phyloP scores from a whole-genome alignment of 2,113 vertebrate species.

The Fregetta grallaria region DNA sequence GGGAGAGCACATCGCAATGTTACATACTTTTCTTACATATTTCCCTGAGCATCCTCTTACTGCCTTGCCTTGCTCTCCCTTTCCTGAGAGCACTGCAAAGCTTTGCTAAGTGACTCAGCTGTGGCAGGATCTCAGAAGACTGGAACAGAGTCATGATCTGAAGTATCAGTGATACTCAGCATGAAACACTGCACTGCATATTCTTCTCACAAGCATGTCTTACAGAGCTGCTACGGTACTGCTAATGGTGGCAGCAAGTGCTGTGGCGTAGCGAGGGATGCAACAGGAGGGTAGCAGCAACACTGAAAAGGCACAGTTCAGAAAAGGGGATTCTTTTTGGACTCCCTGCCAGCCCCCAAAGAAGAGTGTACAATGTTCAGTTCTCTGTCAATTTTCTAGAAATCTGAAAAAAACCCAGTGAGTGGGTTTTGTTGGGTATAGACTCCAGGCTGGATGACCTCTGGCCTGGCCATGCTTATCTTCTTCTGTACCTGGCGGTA shows the following conservation, averaged over 20 bases:
- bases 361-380: not conserved
- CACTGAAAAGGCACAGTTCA: not conserved
- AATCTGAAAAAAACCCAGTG: not conserved
- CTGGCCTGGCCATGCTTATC: not conserved
- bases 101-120: not conserved
- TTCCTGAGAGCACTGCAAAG: not conserved
- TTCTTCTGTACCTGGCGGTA: not conserved
- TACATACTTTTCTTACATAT: not conserved
- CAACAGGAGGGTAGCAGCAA: not conserved
- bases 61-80: not conserved
- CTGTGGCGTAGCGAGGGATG: not conserved
- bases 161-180: not conserved
- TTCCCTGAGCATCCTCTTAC: not conserved
- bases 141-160: not conserved
- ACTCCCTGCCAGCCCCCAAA: not conserved
- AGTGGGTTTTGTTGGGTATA: not conserved
- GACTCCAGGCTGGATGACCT: not conserved
- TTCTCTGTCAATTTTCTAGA: not conserved
- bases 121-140: not conserved
- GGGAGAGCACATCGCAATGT: fast-evolving
- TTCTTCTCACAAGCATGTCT: not conserved
- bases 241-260: fast-evolving
- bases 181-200: fast-evolving
- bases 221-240: not conserved
- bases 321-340: too few relatives aligned